Evolutionary conservation across 2,797 vertebrate genomes (phyloP).

Genomic region (Tapirus indicus): DNA sequence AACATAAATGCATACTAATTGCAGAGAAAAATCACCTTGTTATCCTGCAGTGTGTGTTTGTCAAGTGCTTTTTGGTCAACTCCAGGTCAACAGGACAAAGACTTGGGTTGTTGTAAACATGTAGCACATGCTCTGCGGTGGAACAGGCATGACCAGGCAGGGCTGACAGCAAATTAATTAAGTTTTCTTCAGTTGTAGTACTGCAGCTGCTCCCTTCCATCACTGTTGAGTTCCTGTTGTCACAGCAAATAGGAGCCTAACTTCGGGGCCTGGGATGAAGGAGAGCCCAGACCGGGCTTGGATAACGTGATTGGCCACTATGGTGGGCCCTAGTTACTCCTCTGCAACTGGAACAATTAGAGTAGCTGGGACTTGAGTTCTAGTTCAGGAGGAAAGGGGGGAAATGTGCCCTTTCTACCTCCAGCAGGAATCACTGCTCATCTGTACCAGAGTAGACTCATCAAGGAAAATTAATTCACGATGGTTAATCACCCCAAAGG

Average conservation of each 20-base stretch:
- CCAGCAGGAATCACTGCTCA: neutral
- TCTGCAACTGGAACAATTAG: neutral
- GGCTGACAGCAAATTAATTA: neutral
- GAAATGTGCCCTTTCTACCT: neutral
- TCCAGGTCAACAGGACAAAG: neutral
- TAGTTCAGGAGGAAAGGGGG: neutral
- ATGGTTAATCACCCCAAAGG: neutral
- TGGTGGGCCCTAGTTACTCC: neutral
- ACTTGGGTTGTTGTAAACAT: neutral
- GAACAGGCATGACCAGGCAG: neutral
- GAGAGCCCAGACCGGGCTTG: neutral
- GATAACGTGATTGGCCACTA: fast-evolving
- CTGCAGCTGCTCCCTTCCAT: constrained; percentile 2
- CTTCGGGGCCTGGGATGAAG: neutral
- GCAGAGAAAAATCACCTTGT: neutral
- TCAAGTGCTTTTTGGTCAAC: neutral
- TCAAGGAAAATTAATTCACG: neutral
- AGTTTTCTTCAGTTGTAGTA: neutral
- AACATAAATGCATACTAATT: neutral
- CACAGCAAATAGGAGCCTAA: neutral
- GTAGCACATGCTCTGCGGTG: neutral
- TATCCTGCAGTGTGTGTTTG: neutral
- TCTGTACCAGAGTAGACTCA: neutral
- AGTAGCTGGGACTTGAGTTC: neutral
- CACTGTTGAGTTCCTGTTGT: neutral